Percentiles rank a stretch among this genome's conserved stretches.
phyloP scores from a whole-genome alignment of 2,888 invertebrate genomes.

The Smittia sp. region DNA sequence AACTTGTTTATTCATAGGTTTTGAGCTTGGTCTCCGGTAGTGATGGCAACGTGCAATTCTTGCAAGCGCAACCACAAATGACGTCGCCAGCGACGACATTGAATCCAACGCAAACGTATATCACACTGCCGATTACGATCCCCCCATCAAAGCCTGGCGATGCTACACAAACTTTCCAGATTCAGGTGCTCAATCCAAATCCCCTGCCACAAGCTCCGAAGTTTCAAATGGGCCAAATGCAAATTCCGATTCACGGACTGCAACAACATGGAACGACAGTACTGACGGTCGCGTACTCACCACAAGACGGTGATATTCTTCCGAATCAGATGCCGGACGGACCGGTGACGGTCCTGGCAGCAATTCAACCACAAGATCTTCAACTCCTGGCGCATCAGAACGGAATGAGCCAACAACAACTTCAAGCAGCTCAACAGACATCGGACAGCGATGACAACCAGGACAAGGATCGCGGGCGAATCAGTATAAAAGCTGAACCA shows the following conservation, averaged over 20 bases:
- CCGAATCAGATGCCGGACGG: conserved; percentile 58
- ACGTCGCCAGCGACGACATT: conserved; percentile 43
- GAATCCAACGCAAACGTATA: conserved; percentile 60
- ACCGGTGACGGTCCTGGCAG: conserved; percentile 63
- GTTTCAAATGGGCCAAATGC: conserved; percentile 68
- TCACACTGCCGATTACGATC: conserved; percentile 75
- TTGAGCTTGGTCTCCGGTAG: conserved; percentile 68
- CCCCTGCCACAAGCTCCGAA: conserved; percentile 60
- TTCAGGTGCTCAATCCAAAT: conserved; percentile 67
- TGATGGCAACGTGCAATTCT: conserved; percentile 72
- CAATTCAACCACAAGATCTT: conserved; percentile 67
- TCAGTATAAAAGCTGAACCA: conserved; percentile 51
- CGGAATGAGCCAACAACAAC: conserved; percentile 51
- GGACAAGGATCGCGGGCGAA: conserved; percentile 39
- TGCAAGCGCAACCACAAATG: conserved; percentile 56
- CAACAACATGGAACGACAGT: conserved; percentile 69
- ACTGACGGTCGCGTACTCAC: conserved; percentile 71
- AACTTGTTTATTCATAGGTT: conserved; percentile 53
- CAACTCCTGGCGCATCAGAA: conserved; percentile 57
- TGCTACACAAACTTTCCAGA: conserved; percentile 74
- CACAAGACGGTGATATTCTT: conserved; percentile 61
- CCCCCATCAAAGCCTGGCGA: conserved; percentile 73
- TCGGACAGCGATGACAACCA: conserved; percentile 38
- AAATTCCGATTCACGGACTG: conserved; percentile 72
- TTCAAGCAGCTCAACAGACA: conserved; percentile 50